A percentile compares a stretch with the other conserved stretches of the same genome.
Evolutionary conservation across 2,888 invertebrate species (phyloP).

Genomic region (Drosophila austrosaltans): DNA sequence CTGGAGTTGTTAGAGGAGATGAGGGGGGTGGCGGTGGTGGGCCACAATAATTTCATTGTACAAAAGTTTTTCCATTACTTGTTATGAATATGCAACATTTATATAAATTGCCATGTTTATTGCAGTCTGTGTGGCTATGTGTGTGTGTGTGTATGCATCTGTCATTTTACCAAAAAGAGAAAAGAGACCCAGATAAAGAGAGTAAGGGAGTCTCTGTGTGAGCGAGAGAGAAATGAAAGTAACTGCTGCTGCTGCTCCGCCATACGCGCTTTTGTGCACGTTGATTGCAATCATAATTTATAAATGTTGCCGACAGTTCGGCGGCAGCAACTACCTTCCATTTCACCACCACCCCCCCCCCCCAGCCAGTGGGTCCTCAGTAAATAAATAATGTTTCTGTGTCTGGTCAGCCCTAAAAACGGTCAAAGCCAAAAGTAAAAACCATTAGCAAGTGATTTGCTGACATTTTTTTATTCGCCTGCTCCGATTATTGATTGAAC

Average conservation of each 20-base stretch:
- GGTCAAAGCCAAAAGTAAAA: conserved; percentile 35
- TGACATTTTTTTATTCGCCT: conserved; percentile 32
- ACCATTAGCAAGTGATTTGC: conserved; percentile 52
- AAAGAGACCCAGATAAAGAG: conserved; percentile 6
- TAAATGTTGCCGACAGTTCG: conserved; percentile 77
- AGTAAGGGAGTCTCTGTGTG: background rate
- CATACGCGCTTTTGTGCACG: conserved; percentile 67
- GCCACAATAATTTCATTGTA: conserved; percentile 63
- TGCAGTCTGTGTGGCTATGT: conserved; percentile 34
- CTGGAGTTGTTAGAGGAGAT: conserved; percentile 24
- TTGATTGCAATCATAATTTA: conserved; percentile 79
- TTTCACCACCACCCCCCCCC: conserved; percentile 26
- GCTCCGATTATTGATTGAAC: conserved; percentile 45
- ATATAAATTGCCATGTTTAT: conserved; percentile 71
- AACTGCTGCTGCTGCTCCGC: conserved; percentile 22
- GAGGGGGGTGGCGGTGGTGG: background rate
- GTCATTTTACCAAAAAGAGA: conserved; percentile 57
- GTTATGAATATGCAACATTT: conserved; percentile 75
- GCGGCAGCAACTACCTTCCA: conserved; percentile 38
- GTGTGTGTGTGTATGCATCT: conserved; percentile 48
- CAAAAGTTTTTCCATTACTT: conserved; percentile 65
- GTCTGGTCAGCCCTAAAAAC: conserved; percentile 37
- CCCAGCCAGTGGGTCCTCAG: conserved; percentile 32
- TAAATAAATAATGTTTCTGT: conserved; percentile 65
- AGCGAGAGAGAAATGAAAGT: conserved; percentile 11